A percentile compares a stretch with the other conserved stretches of the same genome.
These are phyloP conservation scores for Beaufortia kweichowensis DNA, from an alignment of 2,113 vertebrate genomes.

Conservation along the genomic window DNA sequence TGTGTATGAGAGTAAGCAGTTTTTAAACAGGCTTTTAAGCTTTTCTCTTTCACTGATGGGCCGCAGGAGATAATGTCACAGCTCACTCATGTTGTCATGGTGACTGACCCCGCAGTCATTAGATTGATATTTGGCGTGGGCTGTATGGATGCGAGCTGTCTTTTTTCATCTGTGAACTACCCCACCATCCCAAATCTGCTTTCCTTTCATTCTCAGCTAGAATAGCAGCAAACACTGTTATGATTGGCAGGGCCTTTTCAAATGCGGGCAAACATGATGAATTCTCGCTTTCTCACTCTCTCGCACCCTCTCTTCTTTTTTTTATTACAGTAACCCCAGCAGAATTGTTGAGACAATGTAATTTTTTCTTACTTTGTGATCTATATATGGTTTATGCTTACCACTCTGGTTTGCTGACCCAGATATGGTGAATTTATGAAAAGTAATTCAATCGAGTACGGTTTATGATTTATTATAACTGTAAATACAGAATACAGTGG, in stretches of 20 bases:
- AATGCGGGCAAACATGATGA: conserved; percentile 44
- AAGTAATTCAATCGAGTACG: not conserved
- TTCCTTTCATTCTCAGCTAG: conserved; percentile 55
- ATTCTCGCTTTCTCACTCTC: conserved; percentile 20
- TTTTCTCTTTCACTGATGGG: conserved; percentile 15
- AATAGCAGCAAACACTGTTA: conserved; percentile 42
- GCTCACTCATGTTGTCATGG: conserved; percentile 44
- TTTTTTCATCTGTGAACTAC: conserved; percentile 31
- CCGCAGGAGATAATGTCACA: conserved; percentile 38
- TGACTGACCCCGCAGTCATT: conserved; percentile 54
- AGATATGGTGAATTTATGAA: not conserved
- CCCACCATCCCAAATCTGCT: conserved; percentile 19
- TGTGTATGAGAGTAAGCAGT: conserved; percentile 41
- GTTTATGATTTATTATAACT: not conserved
- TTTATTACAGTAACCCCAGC: conserved; percentile 23
- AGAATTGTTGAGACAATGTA: conserved; percentile 2
- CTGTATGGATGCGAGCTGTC: conserved; percentile 42
- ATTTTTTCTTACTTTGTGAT: not conserved
- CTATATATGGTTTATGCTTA: not conserved
- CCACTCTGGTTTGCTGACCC: not conserved
- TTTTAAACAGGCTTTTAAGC: conserved; percentile 32
- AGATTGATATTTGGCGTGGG: conserved; percentile 58
- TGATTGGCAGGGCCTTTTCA: conserved; percentile 54
- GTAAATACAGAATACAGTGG: not conserved
- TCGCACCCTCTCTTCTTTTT: conserved; percentile 17